A percentile compares a stretch with the other conserved stretches of the same genome.
Evolutionary conservation across 2,113 vertebrate species (phyloP).

Genomic region (Hipposideros armiger): DNA sequence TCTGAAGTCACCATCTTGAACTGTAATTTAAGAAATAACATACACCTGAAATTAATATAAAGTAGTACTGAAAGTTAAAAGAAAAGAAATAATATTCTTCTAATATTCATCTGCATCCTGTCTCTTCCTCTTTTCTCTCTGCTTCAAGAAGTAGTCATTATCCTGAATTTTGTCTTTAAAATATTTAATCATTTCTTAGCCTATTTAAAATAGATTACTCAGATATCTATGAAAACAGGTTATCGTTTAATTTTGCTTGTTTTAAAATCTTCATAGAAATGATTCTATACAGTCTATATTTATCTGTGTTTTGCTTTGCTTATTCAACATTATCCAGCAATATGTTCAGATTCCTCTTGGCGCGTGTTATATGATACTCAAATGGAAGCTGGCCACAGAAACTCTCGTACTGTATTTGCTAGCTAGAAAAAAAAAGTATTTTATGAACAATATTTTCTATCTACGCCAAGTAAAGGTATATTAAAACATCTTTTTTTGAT

Average conservation of each 20-base stretch:
- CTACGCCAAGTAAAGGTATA: background rate
- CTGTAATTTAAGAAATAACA: background rate
- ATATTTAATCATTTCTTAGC: background rate
- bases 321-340: background rate
- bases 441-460: background rate
- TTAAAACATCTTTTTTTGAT: conserved; percentile 1
- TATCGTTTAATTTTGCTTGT: background rate
- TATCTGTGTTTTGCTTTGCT: background rate
- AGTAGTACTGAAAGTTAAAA: too few species aligned
- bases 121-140: background rate
- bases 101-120: accelerated
- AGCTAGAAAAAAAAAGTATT: background rate
- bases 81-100: background rate
- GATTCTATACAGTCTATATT: background rate
- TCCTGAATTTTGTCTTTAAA: background rate
- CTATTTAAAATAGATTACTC: background rate
- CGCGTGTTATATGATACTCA: background rate
- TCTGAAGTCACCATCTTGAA: background rate
- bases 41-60: too few species aligned
- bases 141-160: background rate
- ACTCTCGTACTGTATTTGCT: background rate
- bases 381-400: background rate
- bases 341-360: background rate
- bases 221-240: background rate
- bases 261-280: background rate